Base-by-base conservation (phyloP, 2,113 vertebrate species). In the Podiceps cristatus region DNA sequence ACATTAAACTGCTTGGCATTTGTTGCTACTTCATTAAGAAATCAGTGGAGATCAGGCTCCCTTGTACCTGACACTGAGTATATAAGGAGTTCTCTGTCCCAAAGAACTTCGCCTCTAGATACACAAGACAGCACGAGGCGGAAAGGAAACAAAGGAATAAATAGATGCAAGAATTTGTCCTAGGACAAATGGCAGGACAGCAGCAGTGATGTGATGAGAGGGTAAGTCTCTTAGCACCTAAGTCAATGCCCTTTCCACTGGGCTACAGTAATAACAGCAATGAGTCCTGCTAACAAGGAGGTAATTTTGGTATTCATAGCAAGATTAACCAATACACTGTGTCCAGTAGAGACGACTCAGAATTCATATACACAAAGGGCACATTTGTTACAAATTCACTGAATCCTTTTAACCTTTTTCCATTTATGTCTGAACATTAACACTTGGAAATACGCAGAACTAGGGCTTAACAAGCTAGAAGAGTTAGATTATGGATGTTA, bases 371-470 rank as follows among this genome's bases (percentile, higher is more conserved):
- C 62, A 89, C 79, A 96, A 81, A 97, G 94, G 94, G 68, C 94
- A 96, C 31, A 16, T 87, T 96, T 93, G 86, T 72, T 77, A 68
- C 73, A 81, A 93, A 96, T 94, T 96, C 91, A 95, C 44, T 88
- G 79, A 94, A 95, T 97, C 94, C 91, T 97, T 97, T 97, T 96
- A 96, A 97, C 95, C 91, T 96, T 92, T 95, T 96, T 93, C 86
- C 96, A 96, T 97, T 97, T 96, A 89, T 92, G 58, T 77, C 52
- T 96, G 91, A 68, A 81, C 87, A 95, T 95, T 95, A 96, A 67
- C 93, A 94, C 73, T 94, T 68, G 20, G 83, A 94, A 91, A 96
- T 76, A 91, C 1, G 3, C 52, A 85, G 84, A 94, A 84, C 92
- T 74, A n/a, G 33, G 47, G 60, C 11, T 95, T 93, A 97, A 92